Evolutionary conservation across 2,888 invertebrate species (phyloP).

Genomic region (Acleris emargana): DNA sequence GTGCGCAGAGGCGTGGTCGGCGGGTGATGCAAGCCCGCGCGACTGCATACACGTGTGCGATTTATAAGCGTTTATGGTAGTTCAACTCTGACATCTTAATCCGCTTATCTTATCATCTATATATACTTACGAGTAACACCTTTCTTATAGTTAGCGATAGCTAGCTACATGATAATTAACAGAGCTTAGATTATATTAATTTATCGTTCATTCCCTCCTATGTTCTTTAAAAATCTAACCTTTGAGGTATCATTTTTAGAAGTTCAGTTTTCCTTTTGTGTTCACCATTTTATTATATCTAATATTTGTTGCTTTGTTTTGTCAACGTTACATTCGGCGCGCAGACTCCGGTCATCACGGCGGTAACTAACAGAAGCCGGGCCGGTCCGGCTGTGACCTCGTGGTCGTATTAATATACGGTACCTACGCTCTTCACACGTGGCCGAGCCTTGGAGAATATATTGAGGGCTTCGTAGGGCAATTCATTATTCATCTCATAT

Average conservation of each 20-base stretch:
- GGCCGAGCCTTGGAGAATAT: conserved; percentile 42
- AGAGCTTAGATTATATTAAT: background rate
- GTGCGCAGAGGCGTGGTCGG: conserved; percentile 31
- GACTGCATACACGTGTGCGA: conserved; percentile 31
- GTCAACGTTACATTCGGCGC: background rate
- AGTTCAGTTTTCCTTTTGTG: too few relatives aligned
- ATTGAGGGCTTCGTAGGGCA: conserved; percentile 39
- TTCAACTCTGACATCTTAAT: conserved; percentile 38
- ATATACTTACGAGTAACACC: background rate
- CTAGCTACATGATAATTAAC: background rate
- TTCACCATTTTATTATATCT: too few relatives aligned
- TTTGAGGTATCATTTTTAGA: too few relatives aligned
- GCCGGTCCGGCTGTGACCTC: conserved; percentile 54
- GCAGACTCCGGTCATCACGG: background rate
- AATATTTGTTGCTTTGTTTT: background rate
- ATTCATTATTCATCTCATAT: too few relatives aligned
- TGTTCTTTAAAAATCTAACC: too few relatives aligned
- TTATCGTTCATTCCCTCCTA: too few relatives aligned
- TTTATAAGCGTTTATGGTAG: conserved; percentile 11
- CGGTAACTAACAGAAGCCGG: conserved; percentile 5
- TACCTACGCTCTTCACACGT: conserved; percentile 51
- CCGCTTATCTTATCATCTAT: conserved; percentile 9
- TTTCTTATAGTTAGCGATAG: background rate
- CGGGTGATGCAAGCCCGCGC: conserved; percentile 38
- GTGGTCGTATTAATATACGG: conserved; percentile 54